phyloP scores from a whole-genome alignment of 2,797 vertebrate genomes.

The Erethizon dorsatum region DNA sequence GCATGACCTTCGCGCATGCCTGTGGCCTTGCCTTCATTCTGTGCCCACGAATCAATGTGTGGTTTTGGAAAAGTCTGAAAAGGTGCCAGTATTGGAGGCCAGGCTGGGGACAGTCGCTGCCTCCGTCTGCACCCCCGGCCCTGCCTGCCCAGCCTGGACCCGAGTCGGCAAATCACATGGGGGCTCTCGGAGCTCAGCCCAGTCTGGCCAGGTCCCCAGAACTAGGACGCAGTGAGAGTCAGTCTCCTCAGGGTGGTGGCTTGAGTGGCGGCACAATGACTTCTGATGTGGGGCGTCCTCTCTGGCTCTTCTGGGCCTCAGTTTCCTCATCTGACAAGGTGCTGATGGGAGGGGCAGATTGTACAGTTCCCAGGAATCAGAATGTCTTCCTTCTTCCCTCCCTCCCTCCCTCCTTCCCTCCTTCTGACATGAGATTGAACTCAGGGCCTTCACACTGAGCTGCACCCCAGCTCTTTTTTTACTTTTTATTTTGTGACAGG shows the following conservation, averaged over 20 bases:
- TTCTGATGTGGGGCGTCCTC: not conserved
- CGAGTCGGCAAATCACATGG: not conserved
- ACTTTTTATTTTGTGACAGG: not conserved
- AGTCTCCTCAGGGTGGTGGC: not conserved
- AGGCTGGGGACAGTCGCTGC: fast-evolving
- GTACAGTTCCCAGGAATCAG: not conserved
- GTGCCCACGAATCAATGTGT: fast-evolving
- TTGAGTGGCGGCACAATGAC: too few relatives aligned
- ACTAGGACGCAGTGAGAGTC: too few relatives aligned
- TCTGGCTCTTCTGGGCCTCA: not conserved
- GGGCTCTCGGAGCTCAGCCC: too few relatives aligned
- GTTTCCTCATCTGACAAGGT: too few relatives aligned
- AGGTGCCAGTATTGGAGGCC: not conserved
- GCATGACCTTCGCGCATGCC: not conserved
- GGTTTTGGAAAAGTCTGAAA: not conserved
- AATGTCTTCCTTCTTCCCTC: not conserved
- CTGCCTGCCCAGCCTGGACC: not conserved
- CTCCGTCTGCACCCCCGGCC: fast-evolving
- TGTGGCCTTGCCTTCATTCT: not conserved
- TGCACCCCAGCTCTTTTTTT: not conserved
- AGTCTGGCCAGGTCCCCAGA: not conserved
- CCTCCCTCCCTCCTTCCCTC: not conserved
- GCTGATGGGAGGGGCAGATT: not conserved
- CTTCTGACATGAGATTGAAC: not conserved
- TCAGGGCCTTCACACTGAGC: not conserved